Evolutionary conservation across 2,888 invertebrate genomes (phyloP), one percentile per base, ranked within the genome.

Genomic region (Ochropleura leucogaster): DNA sequence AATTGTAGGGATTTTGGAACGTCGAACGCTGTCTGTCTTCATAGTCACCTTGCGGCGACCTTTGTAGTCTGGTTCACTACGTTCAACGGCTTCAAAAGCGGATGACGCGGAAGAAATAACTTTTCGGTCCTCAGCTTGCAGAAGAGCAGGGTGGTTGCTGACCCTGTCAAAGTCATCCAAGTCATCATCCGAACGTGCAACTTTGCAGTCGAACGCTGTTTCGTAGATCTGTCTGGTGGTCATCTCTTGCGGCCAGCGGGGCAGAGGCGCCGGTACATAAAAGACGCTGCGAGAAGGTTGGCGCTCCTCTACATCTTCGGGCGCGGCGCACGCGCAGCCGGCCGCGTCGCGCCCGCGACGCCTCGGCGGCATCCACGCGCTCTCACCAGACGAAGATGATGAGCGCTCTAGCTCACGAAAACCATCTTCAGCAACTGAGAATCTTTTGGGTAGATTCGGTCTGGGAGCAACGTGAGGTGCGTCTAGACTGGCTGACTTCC

Each of bases 121-220:
- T 90, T 96, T 96, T 4, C 96, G 93, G 55, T 95, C 95, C 67
- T 95, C 96, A 20, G 95, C 94, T 92, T 97, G 97, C 74, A 97
- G 93, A 70, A 98, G 95, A 68, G 98, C 97, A 18, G 98, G 98
- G 89, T 98, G 98, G 91, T 98, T 98, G 85, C 98, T 98, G 80
- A 98, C 97, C 79, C 98, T 97, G 88, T 98, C 98, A 69, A 98
- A 97, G 87, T 98, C 98, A 90, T 98, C 98, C 91, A 98, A 97
- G 87, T 98, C 98, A 92, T 98, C 98, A 88, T 98, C 98, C 12
- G 98, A 98, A 84, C 98, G 97, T 91, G 97, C 98, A 89, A 98
- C 97, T 94, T 98, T 98, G 94, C 98, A 98, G 94, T 98, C 98
- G 94, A 98, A 98, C 76, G 98, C 98, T 74, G 98, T 98, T 95